A percentile compares a stretch with the other conserved stretches of the same genome.
Evolutionary conservation across 2,797 vertebrate species (phyloP).

Genomic region (Lithobates pipiens): DNA sequence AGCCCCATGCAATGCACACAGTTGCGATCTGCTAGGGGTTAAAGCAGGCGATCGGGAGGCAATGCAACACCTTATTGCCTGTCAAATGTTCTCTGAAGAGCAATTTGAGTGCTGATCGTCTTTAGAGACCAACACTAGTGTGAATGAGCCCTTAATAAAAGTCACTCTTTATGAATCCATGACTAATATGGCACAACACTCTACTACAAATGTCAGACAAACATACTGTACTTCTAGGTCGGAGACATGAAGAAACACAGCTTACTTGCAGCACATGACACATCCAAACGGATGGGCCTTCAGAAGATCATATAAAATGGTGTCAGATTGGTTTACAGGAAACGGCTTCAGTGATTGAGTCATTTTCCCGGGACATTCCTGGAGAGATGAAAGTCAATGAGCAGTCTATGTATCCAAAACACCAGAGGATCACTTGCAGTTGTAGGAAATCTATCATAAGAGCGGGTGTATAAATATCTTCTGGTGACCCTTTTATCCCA

Average conservation of each 20-base stretch:
- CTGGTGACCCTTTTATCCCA: background rate
- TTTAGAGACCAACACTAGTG: no score
- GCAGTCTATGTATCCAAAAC: background rate
- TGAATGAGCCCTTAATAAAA: no score
- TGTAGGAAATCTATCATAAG: background rate
- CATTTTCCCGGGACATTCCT: constrained; percentile 10
- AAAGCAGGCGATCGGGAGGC: no score
- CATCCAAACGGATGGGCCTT: background rate
- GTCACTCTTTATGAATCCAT: no score
- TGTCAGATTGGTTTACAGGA: constrained; percentile 17
- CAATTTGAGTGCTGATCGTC: no score
- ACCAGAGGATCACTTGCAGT: constrained; percentile 8
- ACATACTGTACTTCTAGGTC: background rate
- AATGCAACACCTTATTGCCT: no score
- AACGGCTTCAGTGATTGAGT: background rate
- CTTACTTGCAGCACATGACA: constrained; percentile 15
- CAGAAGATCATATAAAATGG: background rate
- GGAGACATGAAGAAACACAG: background rate
- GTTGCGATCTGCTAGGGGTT: no score
- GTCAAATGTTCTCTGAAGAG: no score
- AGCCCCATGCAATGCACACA: no score
- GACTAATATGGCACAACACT: no score
- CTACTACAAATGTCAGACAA: background rate
- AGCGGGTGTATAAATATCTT: background rate
- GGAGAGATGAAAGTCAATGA: constrained; percentile 38